A percentile compares a stretch with the other conserved stretches of the same genome.
These are phyloP conservation scores for Tetanocera ferruginea DNA, from an alignment of 2,888 invertebrate species.

Conservation along the genomic window DNA sequence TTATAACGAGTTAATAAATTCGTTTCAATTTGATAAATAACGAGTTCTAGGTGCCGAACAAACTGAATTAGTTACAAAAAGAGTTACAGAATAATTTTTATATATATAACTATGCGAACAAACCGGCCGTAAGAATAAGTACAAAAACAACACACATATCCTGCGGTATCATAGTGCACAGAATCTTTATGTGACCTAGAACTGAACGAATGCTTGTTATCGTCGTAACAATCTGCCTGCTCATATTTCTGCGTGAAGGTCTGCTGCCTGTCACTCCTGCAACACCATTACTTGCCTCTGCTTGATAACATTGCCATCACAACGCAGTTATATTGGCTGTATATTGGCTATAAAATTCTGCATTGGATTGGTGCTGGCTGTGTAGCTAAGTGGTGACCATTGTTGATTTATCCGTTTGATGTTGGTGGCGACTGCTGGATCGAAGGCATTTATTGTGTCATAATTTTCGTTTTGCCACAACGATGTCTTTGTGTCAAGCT, in stretches of 20 bases:
- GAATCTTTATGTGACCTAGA: not conserved
- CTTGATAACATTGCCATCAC: constrained; percentile 57
- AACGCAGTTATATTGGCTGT: constrained; percentile 58
- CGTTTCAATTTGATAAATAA: too few relatives aligned
- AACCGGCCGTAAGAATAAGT: too few relatives aligned
- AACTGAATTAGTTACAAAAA: too few relatives aligned
- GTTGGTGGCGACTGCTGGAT: constrained; percentile 57
- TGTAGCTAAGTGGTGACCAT: constrained; percentile 48
- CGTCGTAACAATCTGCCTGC: not conserved
- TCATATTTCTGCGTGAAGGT: constrained; percentile 42
- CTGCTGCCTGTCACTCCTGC: constrained; percentile 43
- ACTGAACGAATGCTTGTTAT: not conserved
- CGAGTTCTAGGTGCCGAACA: too few relatives aligned
- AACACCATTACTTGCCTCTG: constrained; percentile 45
- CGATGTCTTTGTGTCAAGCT: constrained; percentile 62
- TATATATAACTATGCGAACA: too few relatives aligned
- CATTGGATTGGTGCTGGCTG: constrained; percentile 64
- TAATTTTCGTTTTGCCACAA: constrained; percentile 66
- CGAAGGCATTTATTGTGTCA: constrained; percentile 66
- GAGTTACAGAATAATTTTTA: too few relatives aligned
- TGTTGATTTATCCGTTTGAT: constrained; percentile 43
- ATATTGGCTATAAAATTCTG: constrained; percentile 66
- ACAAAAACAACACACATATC: too few relatives aligned
- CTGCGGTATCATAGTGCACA: not conserved
- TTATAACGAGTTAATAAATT: too few relatives aligned